Base-by-base conservation (phyloP, 23 tunicate genomes). In the Ciona savignyi region DNA sequence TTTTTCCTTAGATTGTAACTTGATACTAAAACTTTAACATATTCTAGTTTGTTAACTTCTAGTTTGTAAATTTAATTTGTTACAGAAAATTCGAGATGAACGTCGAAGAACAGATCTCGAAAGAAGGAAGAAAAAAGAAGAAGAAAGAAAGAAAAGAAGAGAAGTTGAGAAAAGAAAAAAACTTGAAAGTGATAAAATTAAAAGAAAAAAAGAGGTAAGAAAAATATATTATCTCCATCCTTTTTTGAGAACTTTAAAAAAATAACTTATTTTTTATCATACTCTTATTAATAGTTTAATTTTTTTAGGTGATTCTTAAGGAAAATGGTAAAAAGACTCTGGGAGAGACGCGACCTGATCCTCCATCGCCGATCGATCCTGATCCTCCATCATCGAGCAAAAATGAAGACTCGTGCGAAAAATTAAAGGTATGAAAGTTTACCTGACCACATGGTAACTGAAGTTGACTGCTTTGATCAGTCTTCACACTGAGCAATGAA, bases 71-170 rank as follows among this genome's bases (percentile, higher is more conserved):
- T n/a, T n/a, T n/a, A 32, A 20, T 30, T 31, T 51, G 3, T 32
- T 75, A 4, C 63, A 88, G 96, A 65, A 86, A 35, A 48, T 82
- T 25, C 74, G 96, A 3, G 96, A 88, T 26, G 96, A 88, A 51
- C 56, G 87, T 4, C 65, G 79, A 68, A 67, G 70, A 29, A 76
- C 62, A 28, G 96, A 88, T n/a, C 79, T 68, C 32, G 96, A 88
- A 49, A 65, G 96, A 56, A 78, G 96, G 30, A 88, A 88, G 32
- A 88, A 82, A 73, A 86, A 78, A 56, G 93, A 86, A 48, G 96
- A 88, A 77, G 96, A 88, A 49, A 56, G 83, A 25, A 78, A 80
- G n/a, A 82, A 78, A 60, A 56, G 42, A 51, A 65, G 88, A 60
- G 96, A 88, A 29, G 23, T 35, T 23, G 87, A 75, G 28, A 75